Evolutionary conservation across 2,888 invertebrate species (phyloP).

Genomic region (Polia nebulosa): DNA sequence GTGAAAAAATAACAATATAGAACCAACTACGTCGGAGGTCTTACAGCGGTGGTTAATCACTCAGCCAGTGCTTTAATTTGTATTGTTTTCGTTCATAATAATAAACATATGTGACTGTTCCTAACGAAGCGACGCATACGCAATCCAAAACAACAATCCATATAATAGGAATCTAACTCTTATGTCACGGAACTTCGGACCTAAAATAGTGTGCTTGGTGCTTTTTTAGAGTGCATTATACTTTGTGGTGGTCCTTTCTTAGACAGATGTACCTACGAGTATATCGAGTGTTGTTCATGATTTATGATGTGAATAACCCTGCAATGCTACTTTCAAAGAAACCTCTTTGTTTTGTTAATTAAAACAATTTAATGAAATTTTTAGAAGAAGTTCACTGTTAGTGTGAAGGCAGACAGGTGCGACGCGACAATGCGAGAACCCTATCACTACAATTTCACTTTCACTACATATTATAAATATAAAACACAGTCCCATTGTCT

Average conservation of each 20-base stretch:
- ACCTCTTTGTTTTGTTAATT: constrained; percentile 48
- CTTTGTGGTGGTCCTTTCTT: constrained; percentile 21
- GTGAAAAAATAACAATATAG: not conserved
- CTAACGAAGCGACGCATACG: constrained; percentile 26
- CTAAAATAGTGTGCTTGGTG: constrained; percentile 1
- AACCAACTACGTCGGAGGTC: constrained; percentile 16
- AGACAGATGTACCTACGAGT: constrained; percentile 12
- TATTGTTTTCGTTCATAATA: constrained; percentile 74
- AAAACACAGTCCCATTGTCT: not conserved
- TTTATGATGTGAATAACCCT: constrained; percentile 60
- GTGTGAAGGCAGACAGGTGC: not conserved
- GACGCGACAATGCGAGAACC: not conserved
- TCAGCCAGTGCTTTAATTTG: constrained; percentile 68
- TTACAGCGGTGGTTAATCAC: constrained; percentile 19
- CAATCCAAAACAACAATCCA: constrained; percentile 49
- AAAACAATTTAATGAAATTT: constrained; percentile 38
- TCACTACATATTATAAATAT: too few relatives aligned
- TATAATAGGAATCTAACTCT: constrained; percentile 19
- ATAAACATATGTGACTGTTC: constrained; percentile 55
- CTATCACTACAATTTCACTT: not conserved
- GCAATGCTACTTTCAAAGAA: constrained; percentile 32
- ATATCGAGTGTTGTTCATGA: constrained; percentile 52
- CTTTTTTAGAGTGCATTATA: not conserved
- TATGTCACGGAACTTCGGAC: not conserved
- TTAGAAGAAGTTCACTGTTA: constrained; percentile 6